Base-by-base conservation (phyloP, 2,797 vertebrate species). In the Oreortyx pictus region DNA sequence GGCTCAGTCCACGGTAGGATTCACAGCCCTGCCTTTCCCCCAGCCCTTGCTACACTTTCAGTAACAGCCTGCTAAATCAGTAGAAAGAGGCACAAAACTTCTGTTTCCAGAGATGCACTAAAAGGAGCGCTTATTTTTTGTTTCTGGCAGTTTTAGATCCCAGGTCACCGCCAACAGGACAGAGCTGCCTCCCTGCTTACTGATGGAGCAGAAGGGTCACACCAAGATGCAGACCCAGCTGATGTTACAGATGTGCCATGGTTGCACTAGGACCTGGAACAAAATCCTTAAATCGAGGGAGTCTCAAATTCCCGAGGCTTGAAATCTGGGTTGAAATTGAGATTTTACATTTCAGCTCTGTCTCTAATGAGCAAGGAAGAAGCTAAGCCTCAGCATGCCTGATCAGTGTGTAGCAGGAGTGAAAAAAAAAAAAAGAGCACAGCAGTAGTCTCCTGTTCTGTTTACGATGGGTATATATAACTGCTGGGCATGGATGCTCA, bases 251-350 rank as follows among this genome's bases (percentile, higher is more conserved):
- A n/a, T 71, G 31, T 31, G 35, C 18, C 35, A 50, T 59, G 65
- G 49, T 64, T 71, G 52, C 1, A 1, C 25, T 44, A 75, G 19
- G 59, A 72, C 66, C 59, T 44, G 31, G 47, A 90, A 79, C 77
- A 88, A 82, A 88, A 61, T 19, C 47, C 31, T 79, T 82, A 39
- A 54, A n/a, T 60, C 47, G 82, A 57, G 60, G 29, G 15, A 86
- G 9, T 37, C 44, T 67, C 61, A 50, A 16, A 52, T 49, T 75
- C 73, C 82, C 6, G 1, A 9, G n/a, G 35, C 54, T 78, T 41
- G 60, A 89, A 92, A 92, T 86, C 24, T 50, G 56, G 56, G n/a
- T 14, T 81, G 62, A 92, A 93, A 94, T 11, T 61, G 23, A 43
- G 52, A 86, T 81, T 94, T 88, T 81, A 61, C 43, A 23, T 89